Evolutionary conservation across 2,888 invertebrate species (phyloP), one percentile per base, ranked within the genome.

Genomic region (Yponomeuta cagnagella): DNA sequence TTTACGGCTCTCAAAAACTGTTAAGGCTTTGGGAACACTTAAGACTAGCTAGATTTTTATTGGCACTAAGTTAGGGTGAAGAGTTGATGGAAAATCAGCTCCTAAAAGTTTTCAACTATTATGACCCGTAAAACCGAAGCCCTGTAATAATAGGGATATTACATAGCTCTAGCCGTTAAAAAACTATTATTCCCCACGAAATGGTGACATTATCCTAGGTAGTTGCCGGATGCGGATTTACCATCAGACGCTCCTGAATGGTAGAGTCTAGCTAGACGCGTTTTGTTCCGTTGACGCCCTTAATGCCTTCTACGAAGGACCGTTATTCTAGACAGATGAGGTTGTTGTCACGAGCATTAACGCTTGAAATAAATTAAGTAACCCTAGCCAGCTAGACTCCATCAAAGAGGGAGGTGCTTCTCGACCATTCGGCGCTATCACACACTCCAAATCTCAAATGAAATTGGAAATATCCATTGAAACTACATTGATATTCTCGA

Each of bases 61-160:
- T 64, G 5, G 12, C 52, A 58, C 52, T 58, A 12, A 43, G 9
- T 58, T 15, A 15, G 52, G 52, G 52, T 15, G 52, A 58, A 58
- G 12, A 15, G 52, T 64, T 31, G 64, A 64, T 31, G 64, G 64
- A 64, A 30, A 64, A 64, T 30, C 23, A 64, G 30, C 31, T 64
- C 64, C 9, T 58, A 15, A 64, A 64, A 30, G 23, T 64, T 8
- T 67, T 67, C 67, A n/a, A 74, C 71, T 71, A 71, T 72, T 71
- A 75, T 52, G 52, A 37, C 23, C 79, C 80, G 77, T 83, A 82
- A 82, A 81, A 80, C 77, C 82, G 84, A 83, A 78, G 80, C 83
- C 78, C 82, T 74, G 84, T 86, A 85, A 30, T 33, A 85, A 86
- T 80, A 81, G 74, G 71, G 48, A 78, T 82, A 81, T 82, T 80